Conservation (phyloP, 2,113 vertebrate genomes). For the Paraplagusia blochii region DNA sequence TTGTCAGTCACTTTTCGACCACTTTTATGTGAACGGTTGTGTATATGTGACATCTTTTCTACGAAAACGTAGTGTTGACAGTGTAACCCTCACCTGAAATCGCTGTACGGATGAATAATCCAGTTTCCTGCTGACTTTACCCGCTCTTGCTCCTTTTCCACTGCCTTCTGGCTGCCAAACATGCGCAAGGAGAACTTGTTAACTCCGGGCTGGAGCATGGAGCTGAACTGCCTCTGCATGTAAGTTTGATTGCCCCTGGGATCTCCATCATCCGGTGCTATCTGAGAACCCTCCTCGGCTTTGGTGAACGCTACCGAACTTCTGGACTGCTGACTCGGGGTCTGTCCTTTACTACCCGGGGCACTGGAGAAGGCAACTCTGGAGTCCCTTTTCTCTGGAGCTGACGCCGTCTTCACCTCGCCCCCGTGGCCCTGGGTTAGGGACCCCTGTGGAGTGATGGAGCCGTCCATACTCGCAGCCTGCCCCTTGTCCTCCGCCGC, state of each 20-base stretch:
- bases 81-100: slow-evolving; percentile 83
- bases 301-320: slow-evolving; percentile 71
- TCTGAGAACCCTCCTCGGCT: slow-evolving; percentile 76
- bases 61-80: too few species aligned
- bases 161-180: slow-evolving; percentile 97
- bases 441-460: slow-evolving; percentile 58
- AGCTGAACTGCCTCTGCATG: slow-evolving; percentile 94
- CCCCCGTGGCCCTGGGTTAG: slow-evolving; percentile 55
- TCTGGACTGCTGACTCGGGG: slow-evolving; percentile 52
- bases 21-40: too few species aligned
- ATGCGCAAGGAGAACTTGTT: slow-evolving; percentile 99
- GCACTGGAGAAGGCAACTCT: slow-evolving; percentile 81
- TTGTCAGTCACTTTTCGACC: too few species aligned
- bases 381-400: slow-evolving; percentile 77
- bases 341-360: slow-evolving; percentile 60
- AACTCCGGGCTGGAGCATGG: slow-evolving; percentile 95
- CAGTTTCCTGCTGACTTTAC: slow-evolving; percentile 96
- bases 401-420: slow-evolving; percentile 63
- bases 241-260: slow-evolving; percentile 83
- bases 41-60: too few species aligned
- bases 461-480: slow-evolving; percentile 70
- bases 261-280: slow-evolving; percentile 80
- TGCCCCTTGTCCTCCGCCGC: slow-evolving; percentile 45
- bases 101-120: slow-evolving; percentile 97
- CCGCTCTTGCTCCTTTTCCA: slow-evolving; percentile 91